These are phyloP conservation scores for Apeltes quadracus DNA, from an alignment of 2,113 vertebrate genomes.

Conservation along the genomic window DNA sequence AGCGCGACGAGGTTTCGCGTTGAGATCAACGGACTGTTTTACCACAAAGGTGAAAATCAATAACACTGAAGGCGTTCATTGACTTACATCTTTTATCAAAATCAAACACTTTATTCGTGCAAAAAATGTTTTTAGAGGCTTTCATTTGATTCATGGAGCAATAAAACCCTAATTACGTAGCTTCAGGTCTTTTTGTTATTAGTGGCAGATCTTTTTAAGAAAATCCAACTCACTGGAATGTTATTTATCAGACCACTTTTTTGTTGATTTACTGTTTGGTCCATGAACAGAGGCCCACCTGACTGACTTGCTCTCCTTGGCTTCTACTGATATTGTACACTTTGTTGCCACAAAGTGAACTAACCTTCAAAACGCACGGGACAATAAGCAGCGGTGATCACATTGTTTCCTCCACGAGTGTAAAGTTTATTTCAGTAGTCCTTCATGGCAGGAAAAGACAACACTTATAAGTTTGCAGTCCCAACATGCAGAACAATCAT, in stretches of 20 bases:
- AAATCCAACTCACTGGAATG: too few relatives aligned
- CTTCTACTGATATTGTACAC: slow-evolving; percentile 70
- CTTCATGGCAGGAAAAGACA: slow-evolving; percentile 91
- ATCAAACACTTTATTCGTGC: too few relatives aligned
- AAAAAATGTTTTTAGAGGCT: too few relatives aligned
- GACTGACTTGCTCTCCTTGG: slow-evolving; percentile 27
- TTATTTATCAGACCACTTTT: neutral
- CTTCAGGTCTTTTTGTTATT: too few relatives aligned
- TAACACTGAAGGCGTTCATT: too few relatives aligned
- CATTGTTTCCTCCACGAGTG: slow-evolving; percentile 60
- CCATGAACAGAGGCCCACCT: slow-evolving; percentile 9
- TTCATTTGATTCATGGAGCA: too few relatives aligned
- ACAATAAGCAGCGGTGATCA: slow-evolving; percentile 2
- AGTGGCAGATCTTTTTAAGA: too few relatives aligned
- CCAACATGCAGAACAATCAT: slow-evolving; percentile 97
- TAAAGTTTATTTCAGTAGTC: slow-evolving; percentile 84
- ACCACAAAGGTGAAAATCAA: too few relatives aligned
- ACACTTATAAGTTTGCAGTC: slow-evolving; percentile 94
- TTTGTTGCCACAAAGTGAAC: slow-evolving; percentile 9
- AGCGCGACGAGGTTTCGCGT: too few relatives aligned
- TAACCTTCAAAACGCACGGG: slow-evolving; percentile 8
- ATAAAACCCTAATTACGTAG: too few relatives aligned
- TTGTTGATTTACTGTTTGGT: neutral
- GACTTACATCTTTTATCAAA: too few relatives aligned
- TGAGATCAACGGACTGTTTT: too few relatives aligned